A percentile compares a stretch with the other conserved stretches of the same genome.
Evolutionary conservation across 2,113 vertebrate species (phyloP).

Genomic region (Calonectris borealis): DNA sequence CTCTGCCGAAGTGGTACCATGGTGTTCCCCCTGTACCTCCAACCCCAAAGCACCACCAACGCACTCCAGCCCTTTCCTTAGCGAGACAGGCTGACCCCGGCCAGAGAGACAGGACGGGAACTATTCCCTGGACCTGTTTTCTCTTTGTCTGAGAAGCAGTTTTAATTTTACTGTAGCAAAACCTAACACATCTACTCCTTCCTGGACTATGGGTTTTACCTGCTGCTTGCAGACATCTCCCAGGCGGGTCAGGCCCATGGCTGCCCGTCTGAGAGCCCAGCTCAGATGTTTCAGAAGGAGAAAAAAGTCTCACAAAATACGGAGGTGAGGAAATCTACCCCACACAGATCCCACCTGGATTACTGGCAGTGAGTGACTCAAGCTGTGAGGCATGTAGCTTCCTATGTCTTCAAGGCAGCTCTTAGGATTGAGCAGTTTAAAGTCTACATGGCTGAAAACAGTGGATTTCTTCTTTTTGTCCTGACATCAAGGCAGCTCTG

Average conservation of each 20-base stretch:
- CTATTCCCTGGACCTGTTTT: background rate
- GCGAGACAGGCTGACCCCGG: accelerated
- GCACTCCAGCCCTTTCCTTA: background rate
- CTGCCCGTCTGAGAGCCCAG: background rate
- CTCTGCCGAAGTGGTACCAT: background rate
- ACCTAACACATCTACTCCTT: background rate
- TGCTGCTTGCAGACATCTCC: background rate
- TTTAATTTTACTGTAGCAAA: background rate
- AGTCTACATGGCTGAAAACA: background rate
- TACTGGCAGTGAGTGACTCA: background rate
- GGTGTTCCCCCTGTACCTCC: background rate
- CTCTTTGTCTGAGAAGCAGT: background rate
- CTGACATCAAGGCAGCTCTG: background rate
- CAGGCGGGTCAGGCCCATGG: background rate
- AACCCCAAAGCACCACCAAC: background rate
- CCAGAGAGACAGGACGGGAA: background rate
- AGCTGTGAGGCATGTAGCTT: background rate
- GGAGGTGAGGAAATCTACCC: background rate
- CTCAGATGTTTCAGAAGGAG: background rate
- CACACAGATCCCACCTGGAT: background rate
- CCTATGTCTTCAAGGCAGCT: background rate
- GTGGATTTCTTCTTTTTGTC: background rate
- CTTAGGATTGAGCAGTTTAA: background rate
- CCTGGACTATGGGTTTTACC: background rate
- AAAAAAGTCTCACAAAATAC: background rate